A percentile compares a stretch with the other conserved stretches of the same genome.
Conservation (phyloP, 1,140 invertebrate genomes). For the Cyclina sinensis region DNA sequence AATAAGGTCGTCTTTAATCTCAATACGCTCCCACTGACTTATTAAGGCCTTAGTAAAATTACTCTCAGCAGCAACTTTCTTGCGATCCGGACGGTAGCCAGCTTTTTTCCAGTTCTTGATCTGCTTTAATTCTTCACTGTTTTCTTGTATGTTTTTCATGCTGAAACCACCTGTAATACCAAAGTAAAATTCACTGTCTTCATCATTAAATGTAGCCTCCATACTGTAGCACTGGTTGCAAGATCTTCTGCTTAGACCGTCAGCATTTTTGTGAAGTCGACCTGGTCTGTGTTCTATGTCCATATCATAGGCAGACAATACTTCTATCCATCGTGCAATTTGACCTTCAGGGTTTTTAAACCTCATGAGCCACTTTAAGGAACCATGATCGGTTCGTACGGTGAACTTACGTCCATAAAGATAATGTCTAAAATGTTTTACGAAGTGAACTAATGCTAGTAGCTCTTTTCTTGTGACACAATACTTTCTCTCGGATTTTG, state of each 20-base stretch:
- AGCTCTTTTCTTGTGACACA: constrained; percentile 51
- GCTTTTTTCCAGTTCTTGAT: too few species aligned
- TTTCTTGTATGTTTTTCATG: too few species aligned
- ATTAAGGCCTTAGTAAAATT: too few species aligned
- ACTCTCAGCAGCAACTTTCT: too few species aligned
- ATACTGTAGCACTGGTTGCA: constrained; percentile 29
- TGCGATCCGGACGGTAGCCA: too few species aligned
- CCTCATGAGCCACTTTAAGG: constrained; percentile 8
- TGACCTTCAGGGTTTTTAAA: too few species aligned
- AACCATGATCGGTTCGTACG: constrained; percentile 11
- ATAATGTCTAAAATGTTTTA: constrained; percentile 48
- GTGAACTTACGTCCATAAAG: neutral
- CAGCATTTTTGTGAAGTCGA: constrained; percentile 73
- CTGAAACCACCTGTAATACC: too few species aligned
- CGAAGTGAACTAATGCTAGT: constrained; percentile 65
- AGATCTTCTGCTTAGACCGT: constrained; percentile 68
- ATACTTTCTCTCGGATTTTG: constrained; percentile 45
- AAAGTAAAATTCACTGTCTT: too few species aligned
- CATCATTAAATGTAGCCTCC: too few species aligned
- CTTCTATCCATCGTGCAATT: neutral
- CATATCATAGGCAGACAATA: constrained; percentile 71
- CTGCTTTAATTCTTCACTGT: too few species aligned
- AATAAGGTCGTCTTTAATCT: too few species aligned
- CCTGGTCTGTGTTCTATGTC: constrained; percentile 72
- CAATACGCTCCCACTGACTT: too few species aligned